Evolutionary conservation across 2,797 vertebrate species (phyloP).

Genomic region (Hydrocynus forskahlii): DNA sequence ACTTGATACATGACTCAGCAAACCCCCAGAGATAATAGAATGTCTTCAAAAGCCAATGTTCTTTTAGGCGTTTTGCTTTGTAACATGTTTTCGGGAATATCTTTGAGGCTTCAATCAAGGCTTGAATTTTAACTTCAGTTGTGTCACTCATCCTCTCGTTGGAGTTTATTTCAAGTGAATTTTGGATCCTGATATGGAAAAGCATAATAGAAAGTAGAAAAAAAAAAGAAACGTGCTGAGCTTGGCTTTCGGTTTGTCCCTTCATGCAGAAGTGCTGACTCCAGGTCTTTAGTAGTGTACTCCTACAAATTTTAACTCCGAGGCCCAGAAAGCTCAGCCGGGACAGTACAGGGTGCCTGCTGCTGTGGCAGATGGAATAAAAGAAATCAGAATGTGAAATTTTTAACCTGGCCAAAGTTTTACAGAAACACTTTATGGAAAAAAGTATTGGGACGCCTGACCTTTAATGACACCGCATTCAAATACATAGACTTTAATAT

Average conservation of each 20-base stretch:
- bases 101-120: neutral
- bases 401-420: neutral
- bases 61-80: neutral
- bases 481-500: too few relatives aligned
- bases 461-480: too few relatives aligned
- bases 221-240: neutral
- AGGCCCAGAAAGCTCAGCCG: neutral
- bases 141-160: neutral
- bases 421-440: neutral
- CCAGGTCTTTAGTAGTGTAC: neutral
- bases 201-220: neutral
- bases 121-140: neutral
- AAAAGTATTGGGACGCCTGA: too few relatives aligned
- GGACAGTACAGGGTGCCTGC: conserved; percentile 22
- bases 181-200: neutral
- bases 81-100: neutral
- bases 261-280: neutral
- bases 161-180: neutral
- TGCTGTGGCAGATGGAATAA: conserved; percentile 14
- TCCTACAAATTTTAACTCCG: neutral
- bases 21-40: neutral
- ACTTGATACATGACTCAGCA: conserved; percentile 5
- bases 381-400: neutral
- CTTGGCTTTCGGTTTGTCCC: neutral
- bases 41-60: conserved; percentile 24